Percentiles rank a stretch among this genome's conserved stretches.
These are phyloP conservation scores for Trachelus troglodyta DNA, from an alignment of 2,888 invertebrate genomes.

Conservation along the genomic window DNA sequence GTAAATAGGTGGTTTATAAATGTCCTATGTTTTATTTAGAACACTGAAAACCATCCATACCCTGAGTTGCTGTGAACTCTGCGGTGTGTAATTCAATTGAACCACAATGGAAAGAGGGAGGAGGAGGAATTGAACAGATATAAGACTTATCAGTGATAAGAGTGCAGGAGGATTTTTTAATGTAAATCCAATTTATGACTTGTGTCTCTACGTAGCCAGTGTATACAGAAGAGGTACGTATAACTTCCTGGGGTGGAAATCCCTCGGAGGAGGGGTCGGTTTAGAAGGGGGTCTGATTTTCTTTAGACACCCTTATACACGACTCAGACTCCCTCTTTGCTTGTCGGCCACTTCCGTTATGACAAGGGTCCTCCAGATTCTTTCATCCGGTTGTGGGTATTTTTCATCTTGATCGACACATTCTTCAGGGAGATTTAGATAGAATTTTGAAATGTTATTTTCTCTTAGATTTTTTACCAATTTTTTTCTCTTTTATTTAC, in stretches of 20 bases:
- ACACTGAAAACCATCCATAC: not conserved
- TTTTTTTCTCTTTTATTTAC: not conserved
- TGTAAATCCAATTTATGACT: not conserved
- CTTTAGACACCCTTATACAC: not conserved
- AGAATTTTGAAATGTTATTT: not conserved
- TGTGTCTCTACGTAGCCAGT: not conserved
- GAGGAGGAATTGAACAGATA: not conserved
- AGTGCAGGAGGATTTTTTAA: not conserved
- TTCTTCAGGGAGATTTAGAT: too few species aligned
- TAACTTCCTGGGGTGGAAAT: not conserved
- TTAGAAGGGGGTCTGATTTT: not conserved
- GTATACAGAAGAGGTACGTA: not conserved
- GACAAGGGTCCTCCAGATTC: not conserved
- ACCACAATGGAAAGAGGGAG: not conserved
- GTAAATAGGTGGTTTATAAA: constrained; percentile 38
- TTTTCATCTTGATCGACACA: not conserved
- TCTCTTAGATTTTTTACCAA: not conserved
- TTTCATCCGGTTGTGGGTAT: not conserved
- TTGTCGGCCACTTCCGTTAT: not conserved
- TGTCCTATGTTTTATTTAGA: constrained; percentile 27
- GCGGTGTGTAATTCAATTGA: not conserved
- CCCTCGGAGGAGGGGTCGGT: not conserved
- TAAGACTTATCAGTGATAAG: not conserved
- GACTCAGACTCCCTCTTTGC: not conserved
- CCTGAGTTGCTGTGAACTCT: not conserved